Evolutionary conservation across 2,113 vertebrate species (phyloP), one percentile per base, ranked within the genome.

Genomic region (Rhinoderma darwinii): DNA sequence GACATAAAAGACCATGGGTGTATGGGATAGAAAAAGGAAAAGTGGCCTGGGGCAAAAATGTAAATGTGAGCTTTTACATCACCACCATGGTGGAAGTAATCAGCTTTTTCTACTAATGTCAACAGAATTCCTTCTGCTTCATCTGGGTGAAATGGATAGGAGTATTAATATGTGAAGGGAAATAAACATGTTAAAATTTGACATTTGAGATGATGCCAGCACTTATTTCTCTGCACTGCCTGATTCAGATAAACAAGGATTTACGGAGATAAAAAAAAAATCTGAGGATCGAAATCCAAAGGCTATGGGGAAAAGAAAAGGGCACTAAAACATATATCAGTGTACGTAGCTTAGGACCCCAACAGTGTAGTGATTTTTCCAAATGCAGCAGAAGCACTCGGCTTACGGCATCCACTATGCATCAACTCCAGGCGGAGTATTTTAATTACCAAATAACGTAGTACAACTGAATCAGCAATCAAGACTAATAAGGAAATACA

Each of bases 201-300:
- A 72, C 68, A 72, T 72, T 72, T 72, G 68, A 72, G 37, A 72
- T 72, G 68, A 41, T 72, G 68, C 68, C 68, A 72, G 68, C 68
- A 18, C 68, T 72, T 25, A 72, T 72, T 41, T 41, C 32, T 41
- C 35, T 11, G 68, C 20, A 35, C 66, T 37, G 66, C 32, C 37
- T 41, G 68, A 72, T 72, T 72, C 68, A 3, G 68, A 72, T 72
- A 72, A 72, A 72, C 37, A 72, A 41, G 68, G 68, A 72, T 72
- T 72, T 72, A 41, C 68, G 22, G 68, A 5, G 10, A 41, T 39
- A 41, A 37, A 35, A 68, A 68, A 70, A 35, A 70, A 70, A 8
- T 9, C 7, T 1, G 5, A 39, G 8, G 32, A 70, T 70, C 39
- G 32, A 70, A 39, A 39, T 37, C 32, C 8, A 37, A 68, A 68